These are phyloP conservation scores for Spicauda simplicius DNA, from an alignment of 2,888 invertebrate species.

Conservation along the genomic window DNA sequence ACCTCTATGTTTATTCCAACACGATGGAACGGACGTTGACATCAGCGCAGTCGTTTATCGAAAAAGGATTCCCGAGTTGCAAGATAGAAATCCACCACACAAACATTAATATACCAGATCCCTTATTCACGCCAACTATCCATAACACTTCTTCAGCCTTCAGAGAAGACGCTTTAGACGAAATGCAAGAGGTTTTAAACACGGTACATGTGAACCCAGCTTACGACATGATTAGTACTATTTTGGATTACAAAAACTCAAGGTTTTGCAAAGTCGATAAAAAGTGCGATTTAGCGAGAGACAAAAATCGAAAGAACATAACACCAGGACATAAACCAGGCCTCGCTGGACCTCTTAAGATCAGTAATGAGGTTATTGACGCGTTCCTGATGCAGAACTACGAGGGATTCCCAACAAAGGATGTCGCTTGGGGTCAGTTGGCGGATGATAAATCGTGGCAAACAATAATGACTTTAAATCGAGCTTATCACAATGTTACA, in stretches of 20 bases:
- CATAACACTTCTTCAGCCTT: constrained; percentile 63
- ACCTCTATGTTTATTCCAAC: constrained; percentile 69
- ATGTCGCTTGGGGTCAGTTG: constrained; percentile 73
- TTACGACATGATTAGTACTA: constrained; percentile 55
- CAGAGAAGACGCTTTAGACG: constrained; percentile 51
- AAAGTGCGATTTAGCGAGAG: constrained; percentile 60
- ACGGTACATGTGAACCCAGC: constrained; percentile 56
- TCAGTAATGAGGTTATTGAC: constrained; percentile 67
- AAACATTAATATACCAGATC: constrained; percentile 51
- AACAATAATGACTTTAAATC: constrained; percentile 55
- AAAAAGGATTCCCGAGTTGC: constrained; percentile 64
- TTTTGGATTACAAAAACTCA: constrained; percentile 69
- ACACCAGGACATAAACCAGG: constrained; percentile 59
- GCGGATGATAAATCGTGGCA: constrained; percentile 54
- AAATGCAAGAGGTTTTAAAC: constrained; percentile 59
- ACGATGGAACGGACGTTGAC: constrained; percentile 64
- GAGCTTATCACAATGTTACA: constrained; percentile 66
- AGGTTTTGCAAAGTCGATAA: constrained; percentile 55
- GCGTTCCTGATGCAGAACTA: constrained; percentile 75
- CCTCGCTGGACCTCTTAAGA: constrained; percentile 67
- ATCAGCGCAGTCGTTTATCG: constrained; percentile 66
- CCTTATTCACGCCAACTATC: constrained; percentile 65
- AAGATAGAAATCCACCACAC: constrained; percentile 62
- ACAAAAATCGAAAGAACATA: constrained; percentile 57
- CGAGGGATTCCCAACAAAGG: constrained; percentile 58